These are phyloP conservation scores for Cerastoderma edule DNA, from an alignment of 2,888 invertebrate species.

Conservation along the genomic window DNA sequence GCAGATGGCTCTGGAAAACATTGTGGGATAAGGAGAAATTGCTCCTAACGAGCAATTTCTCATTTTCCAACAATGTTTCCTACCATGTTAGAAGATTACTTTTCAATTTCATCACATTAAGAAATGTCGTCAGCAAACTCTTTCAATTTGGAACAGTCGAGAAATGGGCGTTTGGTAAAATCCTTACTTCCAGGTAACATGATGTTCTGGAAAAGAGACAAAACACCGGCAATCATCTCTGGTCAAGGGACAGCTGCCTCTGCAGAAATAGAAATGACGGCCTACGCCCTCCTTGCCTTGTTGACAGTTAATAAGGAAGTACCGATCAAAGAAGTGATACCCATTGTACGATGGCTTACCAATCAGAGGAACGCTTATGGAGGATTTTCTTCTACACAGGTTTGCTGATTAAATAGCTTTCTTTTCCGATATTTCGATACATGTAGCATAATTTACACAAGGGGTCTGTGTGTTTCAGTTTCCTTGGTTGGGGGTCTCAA, in stretches of 20 bases:
- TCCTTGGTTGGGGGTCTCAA: no score
- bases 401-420: slow-evolving; percentile 38
- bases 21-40: no score
- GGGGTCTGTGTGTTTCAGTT: no score
- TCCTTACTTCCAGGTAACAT: slow-evolving; percentile 23
- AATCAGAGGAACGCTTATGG: slow-evolving; percentile 88
- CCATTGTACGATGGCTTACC: slow-evolving; percentile 90
- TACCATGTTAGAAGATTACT: no score
- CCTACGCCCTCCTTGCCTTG: slow-evolving; percentile 92
- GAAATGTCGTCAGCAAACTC: no score
- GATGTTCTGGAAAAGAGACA: slow-evolving; percentile 91
- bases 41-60: no score
- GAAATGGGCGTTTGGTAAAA: no score
- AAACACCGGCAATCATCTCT: slow-evolving; percentile 48
- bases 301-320: slow-evolving; percentile 83
- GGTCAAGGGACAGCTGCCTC: slow-evolving; percentile 87
- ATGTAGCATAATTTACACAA: no score
- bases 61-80: no score
- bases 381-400: slow-evolving; percentile 83
- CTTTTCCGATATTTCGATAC: background rate
- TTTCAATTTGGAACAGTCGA: no score
- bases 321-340: slow-evolving; percentile 83
- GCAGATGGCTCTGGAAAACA: no score
- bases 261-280: slow-evolving; percentile 93
- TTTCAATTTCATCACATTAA: no score